Evolutionary conservation across 1,140 invertebrate genomes (phyloP), one percentile per base, ranked within the genome.

Genomic region (Pinna nobilis): DNA sequence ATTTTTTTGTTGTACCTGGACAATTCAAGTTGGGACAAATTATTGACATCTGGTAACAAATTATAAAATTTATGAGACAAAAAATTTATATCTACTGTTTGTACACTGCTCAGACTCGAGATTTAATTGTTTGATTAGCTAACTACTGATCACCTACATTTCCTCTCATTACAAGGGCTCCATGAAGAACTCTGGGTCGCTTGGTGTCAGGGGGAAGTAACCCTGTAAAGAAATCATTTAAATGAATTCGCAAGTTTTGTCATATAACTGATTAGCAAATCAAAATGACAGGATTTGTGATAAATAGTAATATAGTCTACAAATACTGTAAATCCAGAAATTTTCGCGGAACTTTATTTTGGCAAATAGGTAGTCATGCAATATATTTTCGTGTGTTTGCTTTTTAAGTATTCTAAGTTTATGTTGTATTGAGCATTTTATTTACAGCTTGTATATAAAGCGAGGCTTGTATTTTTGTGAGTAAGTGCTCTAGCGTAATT

Each of bases 111-210:
- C 30, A 6, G 28, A n/a, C 20, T 13, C 63, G 15, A 23, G 2
- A 6, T 33, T 32, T 64, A n/a, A 13, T 44, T n/a, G n/a, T n/a
- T 23, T 13, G 28, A 20, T 41, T 18, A 18, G 11, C 23, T 2
- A 15, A 30, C 0, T 55, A 18, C 20, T 50, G 25, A 33, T 39
- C 5, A 85, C 84, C 80, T 87, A 91, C 90, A 89, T 94, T 95
- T 79, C 97, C 96, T 88, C 94, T 95, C 84, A 98, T 94, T 69
- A 98, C 94, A 1, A 98, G 88, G 25, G 98, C 93, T 30, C 96
- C 97, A 90, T 98, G 96, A 5, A 99, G 90, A 55, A 96, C 90
- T 57, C 95, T 91, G 33, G 94, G 91, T 64, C 94, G 90, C 89
- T 98, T 98, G 0, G 95, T 94, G 90, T 96, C 95, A n/a, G 95